phyloP scores from a whole-genome alignment of 2,113 vertebrate species.

The Vimba vimba region DNA sequence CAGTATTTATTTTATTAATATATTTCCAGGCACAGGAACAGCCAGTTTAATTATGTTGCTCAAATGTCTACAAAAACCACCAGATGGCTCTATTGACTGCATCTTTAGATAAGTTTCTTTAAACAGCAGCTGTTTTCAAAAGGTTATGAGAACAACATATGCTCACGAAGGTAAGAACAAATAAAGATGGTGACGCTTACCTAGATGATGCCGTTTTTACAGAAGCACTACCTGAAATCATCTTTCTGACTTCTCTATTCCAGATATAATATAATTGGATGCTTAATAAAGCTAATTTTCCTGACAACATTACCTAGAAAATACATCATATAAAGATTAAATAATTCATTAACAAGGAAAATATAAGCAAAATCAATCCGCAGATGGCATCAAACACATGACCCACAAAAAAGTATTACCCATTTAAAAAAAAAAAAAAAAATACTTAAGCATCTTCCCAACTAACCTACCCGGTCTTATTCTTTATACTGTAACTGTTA shows the following conservation, averaged over 20 bases:
- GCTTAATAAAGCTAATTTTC: neutral
- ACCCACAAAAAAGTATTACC: neutral
- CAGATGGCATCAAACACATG: neutral
- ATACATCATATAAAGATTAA: neutral
- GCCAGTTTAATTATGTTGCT: slow-evolving; percentile 19
- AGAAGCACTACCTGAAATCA: neutral
- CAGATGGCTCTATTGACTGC: slow-evolving; percentile 25
- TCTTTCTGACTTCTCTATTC: neutral
- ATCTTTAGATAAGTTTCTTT: slow-evolving; percentile 21
- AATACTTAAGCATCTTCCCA: neutral
- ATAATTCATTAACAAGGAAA: neutral
- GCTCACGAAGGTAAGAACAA: neutral
- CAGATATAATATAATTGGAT: neutral
- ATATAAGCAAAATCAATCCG: neutral
- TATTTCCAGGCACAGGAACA: neutral
- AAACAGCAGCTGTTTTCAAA: slow-evolving; percentile 27
- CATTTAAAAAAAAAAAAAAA: neutral
- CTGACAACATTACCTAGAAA: neutral
- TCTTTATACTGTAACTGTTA: neutral
- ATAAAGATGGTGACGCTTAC: neutral
- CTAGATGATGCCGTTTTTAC: neutral
- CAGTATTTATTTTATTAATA: neutral
- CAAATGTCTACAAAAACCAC: neutral
- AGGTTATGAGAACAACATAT: slow-evolving; percentile 31
- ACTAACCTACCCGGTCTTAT: neutral